Base-by-base conservation (phyloP, 2,888 invertebrate species). In the Cryptus viduatorius region DNA sequence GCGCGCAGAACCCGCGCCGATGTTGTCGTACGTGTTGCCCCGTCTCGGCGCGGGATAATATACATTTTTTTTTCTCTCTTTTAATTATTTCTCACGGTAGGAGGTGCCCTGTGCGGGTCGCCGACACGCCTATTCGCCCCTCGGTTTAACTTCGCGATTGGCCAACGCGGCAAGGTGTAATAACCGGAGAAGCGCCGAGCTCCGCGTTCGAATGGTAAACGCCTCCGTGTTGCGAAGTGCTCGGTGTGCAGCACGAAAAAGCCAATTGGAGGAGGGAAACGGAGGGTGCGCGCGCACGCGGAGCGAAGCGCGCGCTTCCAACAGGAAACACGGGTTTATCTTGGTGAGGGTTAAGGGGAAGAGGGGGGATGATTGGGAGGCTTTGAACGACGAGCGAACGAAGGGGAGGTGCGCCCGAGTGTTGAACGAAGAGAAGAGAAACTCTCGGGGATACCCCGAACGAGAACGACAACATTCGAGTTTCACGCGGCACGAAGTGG, bases 21-120 rank as follows among this genome's bases (percentile, higher is more conserved):
- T 86, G 86, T 86, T 84, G 86, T 87, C 82, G 82, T 84, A 87
- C 83, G 83, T 86, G 86, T 86, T 82, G 59, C 56, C 53, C 50
- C 64, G 53, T 76, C 53, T 61, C 77, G 81, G 59, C 37, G 37
- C 37, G 37, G 80, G 24, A 83, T 76, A 73, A 79, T 53, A 72
- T 73, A 46, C 59, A 29, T 69, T 42, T 50, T 31, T 71, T 61
- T 64, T n/a, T 31, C 1, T 59, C 64, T 76, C 73, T 75, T 61
- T 42, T 69, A 44, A 24, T 1, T 48, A 24, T 42, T 19, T 42
- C 16, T 48, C 19, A 31, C 59, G 44, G 50, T 68, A 56, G 72
- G 48, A 68, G 84, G 84, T 72, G 83, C 78, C 46, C 29, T 24
- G 59, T 56, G 53, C 65, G 79, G 59, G 50, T 73, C 48, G 10